Conservation (phyloP, 2,113 vertebrate species). For the Psophia crepitans region DNA sequence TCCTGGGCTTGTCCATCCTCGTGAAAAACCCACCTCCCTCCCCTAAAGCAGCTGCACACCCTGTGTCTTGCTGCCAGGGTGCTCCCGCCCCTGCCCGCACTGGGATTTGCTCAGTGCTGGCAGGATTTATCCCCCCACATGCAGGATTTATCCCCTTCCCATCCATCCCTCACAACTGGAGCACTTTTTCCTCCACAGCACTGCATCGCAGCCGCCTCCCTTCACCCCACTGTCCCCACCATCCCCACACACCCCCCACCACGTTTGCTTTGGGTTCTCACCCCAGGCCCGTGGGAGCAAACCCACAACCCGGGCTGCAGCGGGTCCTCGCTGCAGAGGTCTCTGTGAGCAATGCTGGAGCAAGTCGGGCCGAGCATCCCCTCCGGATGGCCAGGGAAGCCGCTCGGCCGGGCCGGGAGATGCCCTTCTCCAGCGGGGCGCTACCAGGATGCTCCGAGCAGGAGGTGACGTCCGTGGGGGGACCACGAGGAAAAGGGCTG, state of each 20-base stretch:
- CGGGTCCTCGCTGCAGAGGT: background rate
- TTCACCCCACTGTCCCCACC: background rate
- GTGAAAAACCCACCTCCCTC: background rate
- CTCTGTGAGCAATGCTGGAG: background rate
- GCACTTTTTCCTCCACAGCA: background rate
- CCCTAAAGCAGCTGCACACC: background rate
- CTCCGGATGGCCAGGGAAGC: background rate
- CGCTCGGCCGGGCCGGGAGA: background rate
- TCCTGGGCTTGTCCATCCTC: background rate
- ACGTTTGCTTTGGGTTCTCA: background rate
- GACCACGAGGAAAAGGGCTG: background rate
- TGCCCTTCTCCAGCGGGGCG: background rate
- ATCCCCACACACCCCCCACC: background rate
- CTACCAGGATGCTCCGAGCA: constrained; percentile 6
- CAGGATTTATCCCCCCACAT: background rate
- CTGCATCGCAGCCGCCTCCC: background rate
- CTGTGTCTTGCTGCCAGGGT: background rate
- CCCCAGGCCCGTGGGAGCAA: background rate
- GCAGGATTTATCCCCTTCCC: background rate
- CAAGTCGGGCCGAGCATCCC: background rate
- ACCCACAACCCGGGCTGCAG: background rate
- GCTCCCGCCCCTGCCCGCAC: background rate
- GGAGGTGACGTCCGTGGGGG: background rate
- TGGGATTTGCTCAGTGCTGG: background rate
- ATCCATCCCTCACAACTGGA: background rate